These are phyloP conservation scores for Agonopterix arenella DNA, from an alignment of 2,888 invertebrate species.

Conservation along the genomic window DNA sequence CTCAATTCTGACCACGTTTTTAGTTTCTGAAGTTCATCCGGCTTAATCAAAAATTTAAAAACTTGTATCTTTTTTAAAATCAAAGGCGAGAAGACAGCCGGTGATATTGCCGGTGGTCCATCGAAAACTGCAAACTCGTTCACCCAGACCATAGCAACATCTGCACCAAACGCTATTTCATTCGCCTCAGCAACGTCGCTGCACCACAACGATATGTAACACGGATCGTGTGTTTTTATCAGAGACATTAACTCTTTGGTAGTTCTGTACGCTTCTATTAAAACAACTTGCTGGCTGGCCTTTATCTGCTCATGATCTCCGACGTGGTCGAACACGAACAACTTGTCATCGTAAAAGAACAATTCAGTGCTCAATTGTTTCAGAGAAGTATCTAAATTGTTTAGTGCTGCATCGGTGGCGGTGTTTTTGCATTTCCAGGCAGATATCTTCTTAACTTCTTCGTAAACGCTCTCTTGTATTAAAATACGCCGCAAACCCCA, in stretches of 20 bases:
- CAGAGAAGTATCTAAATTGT: background rate
- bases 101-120: constrained; percentile 23
- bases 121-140: constrained; percentile 35
- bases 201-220: constrained; percentile 42
- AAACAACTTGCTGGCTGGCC: constrained; percentile 4
- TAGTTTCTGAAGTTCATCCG: no score
- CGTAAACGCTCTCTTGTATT: constrained; percentile 42
- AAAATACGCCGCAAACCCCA: constrained; percentile 36
- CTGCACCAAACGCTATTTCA: constrained; percentile 29
- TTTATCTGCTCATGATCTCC: constrained; percentile 4
- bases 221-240: constrained; percentile 14
- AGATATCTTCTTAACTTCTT: constrained; percentile 29
- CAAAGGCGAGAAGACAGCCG: background rate
- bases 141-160: constrained; percentile 33
- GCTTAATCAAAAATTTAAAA: no score
- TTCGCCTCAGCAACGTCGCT: constrained; percentile 35
- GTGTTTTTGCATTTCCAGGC: constrained; percentile 23
- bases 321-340: constrained; percentile 24
- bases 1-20: no score
- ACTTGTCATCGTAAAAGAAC: constrained; percentile 15
- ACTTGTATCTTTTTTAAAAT: no score
- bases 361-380: constrained; percentile 10
- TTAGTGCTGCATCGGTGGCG: constrained; percentile 6
- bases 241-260: constrained; percentile 40
- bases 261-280: constrained; percentile 43